Evolutionary conservation across 2,888 invertebrate species (phyloP).

Genomic region (Dryobotodes eremita): DNA sequence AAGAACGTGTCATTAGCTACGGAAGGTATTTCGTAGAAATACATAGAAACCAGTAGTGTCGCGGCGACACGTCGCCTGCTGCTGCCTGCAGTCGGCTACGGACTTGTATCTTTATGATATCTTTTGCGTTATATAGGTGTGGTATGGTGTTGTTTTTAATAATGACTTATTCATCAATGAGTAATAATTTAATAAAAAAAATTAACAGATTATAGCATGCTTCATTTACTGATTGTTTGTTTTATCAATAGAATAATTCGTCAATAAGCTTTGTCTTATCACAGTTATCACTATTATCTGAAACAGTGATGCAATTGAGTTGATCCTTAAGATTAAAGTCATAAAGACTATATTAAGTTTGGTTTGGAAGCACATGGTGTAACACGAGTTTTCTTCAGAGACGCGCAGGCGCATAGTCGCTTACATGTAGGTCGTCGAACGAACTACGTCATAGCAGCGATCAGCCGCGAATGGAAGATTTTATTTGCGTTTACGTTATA

Average conservation of each 20-base stretch:
- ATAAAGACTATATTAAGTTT: conserved; percentile 45
- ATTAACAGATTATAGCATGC: conserved; percentile 10
- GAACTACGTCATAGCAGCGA: conserved; percentile 45
- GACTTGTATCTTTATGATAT: not conserved
- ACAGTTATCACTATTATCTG: conserved; percentile 49
- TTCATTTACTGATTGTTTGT: conserved; percentile 22
- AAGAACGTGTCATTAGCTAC: too few species aligned
- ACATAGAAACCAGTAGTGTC: too few species aligned
- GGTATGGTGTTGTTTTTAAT: not conserved
- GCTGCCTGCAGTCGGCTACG: too few species aligned
- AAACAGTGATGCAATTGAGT: conserved; percentile 42
- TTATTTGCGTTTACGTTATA: conserved; percentile 24
- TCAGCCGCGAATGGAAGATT: conserved; percentile 54
- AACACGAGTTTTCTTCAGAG: conserved; percentile 62
- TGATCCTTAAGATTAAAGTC: conserved; percentile 29
- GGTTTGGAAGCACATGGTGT: conserved; percentile 52
- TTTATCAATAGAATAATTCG: conserved; percentile 37
- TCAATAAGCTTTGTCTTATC: conserved; percentile 46
- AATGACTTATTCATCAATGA: conserved; percentile 17
- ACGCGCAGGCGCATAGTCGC: conserved; percentile 66
- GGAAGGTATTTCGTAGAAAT: too few species aligned
- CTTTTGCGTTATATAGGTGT: not conserved
- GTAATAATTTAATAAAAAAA: conserved; percentile 2
- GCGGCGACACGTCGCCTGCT: too few species aligned
- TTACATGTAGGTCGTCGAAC: conserved; percentile 73